These are phyloP conservation scores for Malacoraja senta DNA, from an alignment of 2,797 vertebrate genomes.

Conservation along the genomic window DNA sequence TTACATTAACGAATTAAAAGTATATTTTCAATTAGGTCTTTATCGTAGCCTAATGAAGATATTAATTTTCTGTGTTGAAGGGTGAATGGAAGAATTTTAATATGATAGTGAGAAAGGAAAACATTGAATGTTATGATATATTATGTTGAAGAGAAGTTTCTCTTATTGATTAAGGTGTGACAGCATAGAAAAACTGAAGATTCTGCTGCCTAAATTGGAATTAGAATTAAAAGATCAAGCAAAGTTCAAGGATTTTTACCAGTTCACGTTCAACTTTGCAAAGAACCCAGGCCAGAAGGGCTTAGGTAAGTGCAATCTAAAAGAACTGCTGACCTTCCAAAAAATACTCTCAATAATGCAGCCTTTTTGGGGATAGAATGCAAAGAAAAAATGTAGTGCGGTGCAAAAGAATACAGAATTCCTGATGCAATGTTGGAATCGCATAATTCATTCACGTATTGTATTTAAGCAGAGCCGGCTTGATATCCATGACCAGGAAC, in stretches of 20 bases:
- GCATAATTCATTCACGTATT: neutral
- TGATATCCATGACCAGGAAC: neutral
- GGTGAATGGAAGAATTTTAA: neutral
- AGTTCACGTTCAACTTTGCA: constrained; percentile 99
- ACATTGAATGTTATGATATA: neutral
- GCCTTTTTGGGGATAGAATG: neutral
- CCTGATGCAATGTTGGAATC: neutral
- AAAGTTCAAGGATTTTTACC: constrained; percentile 98
- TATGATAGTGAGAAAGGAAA: no score
- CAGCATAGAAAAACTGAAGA: constrained; percentile 95
- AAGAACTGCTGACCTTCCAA: neutral
- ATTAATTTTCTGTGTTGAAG: neutral
- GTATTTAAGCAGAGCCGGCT: neutral
- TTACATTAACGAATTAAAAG: neutral
- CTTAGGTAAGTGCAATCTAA: constrained; percentile 73
- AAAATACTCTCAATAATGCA: neutral
- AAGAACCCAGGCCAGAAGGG: constrained; percentile 98
- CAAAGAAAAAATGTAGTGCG: neutral
- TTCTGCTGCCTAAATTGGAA: constrained; percentile 95
- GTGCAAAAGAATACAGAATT: neutral
- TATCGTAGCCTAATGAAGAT: neutral
- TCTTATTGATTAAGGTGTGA: constrained; percentile 73
- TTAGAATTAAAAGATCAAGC: constrained; percentile 95
- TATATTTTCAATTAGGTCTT: neutral
- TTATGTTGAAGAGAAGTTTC: constrained; percentile 31